A percentile compares a stretch with the other conserved stretches of the same genome.
Evolutionary conservation across 2,888 invertebrate genomes (phyloP).

Genomic region (Graphium colonna): DNA sequence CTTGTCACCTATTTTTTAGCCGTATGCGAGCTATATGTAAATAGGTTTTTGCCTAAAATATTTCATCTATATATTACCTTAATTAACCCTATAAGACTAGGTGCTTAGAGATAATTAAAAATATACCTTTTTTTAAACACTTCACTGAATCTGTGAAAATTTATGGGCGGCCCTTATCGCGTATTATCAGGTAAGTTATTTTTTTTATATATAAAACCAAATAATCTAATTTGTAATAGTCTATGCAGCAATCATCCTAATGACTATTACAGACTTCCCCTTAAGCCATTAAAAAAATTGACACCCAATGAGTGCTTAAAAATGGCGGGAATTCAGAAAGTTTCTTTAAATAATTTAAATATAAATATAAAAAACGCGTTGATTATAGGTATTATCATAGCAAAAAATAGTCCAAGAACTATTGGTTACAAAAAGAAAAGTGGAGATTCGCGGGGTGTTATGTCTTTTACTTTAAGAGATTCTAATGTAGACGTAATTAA

Average conservation of each 20-base stretch:
- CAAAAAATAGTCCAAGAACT: constrained; percentile 81
- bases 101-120: not conserved
- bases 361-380: constrained; percentile 63
- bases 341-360: constrained; percentile 62
- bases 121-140: not conserved
- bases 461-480: constrained; percentile 88
- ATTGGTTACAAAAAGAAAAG: constrained; percentile 73
- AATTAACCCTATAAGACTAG: no score
- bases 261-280: no score
- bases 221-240: not conserved
- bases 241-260: not conserved
- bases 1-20: no score
- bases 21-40: no score
- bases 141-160: not conserved
- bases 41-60: no score
- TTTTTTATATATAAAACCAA: not conserved
- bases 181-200: not conserved
- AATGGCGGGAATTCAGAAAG: constrained; percentile 71
- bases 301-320: constrained; percentile 19
- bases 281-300: not conserved
- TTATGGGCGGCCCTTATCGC: not conserved
- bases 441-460: constrained; percentile 82
- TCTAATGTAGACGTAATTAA: constrained; percentile 86
- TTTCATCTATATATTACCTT: no score
- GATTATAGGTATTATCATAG: constrained; percentile 82